phyloP scores from a whole-genome alignment of 1,140 invertebrate species.

The Cepaea nemoralis region DNA sequence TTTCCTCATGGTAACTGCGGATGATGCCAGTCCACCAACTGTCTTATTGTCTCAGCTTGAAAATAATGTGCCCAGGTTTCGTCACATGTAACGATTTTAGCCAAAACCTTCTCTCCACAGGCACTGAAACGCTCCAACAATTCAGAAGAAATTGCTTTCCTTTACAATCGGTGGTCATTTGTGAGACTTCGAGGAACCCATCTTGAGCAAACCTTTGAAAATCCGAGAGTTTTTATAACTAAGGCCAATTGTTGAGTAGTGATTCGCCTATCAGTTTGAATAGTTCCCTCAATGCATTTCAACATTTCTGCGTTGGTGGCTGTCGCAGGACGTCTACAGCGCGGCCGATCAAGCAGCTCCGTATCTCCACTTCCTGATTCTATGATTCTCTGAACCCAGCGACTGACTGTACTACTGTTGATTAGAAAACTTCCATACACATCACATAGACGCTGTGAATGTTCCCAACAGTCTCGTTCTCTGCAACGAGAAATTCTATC shows the following conservation, averaged over 20 bases:
- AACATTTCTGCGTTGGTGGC: constrained; percentile 3
- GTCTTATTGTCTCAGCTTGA: not conserved
- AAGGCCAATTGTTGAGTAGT: constrained; percentile 6
- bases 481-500: not conserved
- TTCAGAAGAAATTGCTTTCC: not conserved
- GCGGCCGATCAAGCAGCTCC: not conserved
- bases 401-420: not conserved
- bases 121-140: not conserved
- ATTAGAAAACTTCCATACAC: not conserved
- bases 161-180: not conserved
- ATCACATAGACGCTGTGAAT: not conserved
- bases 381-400: not conserved
- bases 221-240: not conserved
- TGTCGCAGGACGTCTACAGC: constrained; percentile 12
- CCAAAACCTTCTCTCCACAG: not conserved
- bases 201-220: not conserved
- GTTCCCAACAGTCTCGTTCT: not conserved
- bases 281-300: not conserved
- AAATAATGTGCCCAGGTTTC: not conserved
- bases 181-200: not conserved
- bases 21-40: constrained; percentile 1
- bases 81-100: not conserved
- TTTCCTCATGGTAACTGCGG: not conserved
- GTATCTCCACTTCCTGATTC: not conserved
- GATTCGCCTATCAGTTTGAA: not conserved